Evolutionary conservation across 2,888 invertebrate species (phyloP).

Genomic region (Choreutis nemorana): DNA sequence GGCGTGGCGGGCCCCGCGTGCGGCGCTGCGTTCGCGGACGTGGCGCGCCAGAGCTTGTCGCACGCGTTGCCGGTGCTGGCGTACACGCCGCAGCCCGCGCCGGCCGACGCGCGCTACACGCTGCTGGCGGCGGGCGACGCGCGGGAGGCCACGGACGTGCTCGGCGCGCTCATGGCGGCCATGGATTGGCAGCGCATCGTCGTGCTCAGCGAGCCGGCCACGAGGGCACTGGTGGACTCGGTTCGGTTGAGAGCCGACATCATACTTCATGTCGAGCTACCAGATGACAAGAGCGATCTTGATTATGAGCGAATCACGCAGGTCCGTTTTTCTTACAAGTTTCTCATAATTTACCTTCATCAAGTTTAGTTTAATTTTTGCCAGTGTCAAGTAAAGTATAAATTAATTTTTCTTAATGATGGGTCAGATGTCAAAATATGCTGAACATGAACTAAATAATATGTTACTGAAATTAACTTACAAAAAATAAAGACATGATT

Average conservation of each 20-base stretch:
- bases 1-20: constrained; percentile 46
- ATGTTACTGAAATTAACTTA: too few species aligned
- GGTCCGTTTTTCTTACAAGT: too few species aligned
- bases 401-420: too few species aligned
- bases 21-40: constrained; percentile 37
- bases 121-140: constrained; percentile 15
- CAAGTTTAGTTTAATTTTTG: too few species aligned
- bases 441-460: too few species aligned
- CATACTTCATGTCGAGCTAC: constrained; percentile 29
- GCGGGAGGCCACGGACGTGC: constrained; percentile 21
- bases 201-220: constrained; percentile 34
- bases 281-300: constrained; percentile 31
- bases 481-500: too few species aligned
- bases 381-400: too few species aligned
- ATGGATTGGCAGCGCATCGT: constrained; percentile 28
- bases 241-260: constrained; percentile 25
- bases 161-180: constrained; percentile 12
- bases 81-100: constrained; percentile 32
- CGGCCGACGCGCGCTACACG: constrained; percentile 11
- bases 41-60: constrained; percentile 31
- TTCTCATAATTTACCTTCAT: too few species aligned
- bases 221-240: constrained; percentile 24
- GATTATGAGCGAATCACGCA: constrained; percentile 15
- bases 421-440: too few species aligned
- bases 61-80: constrained; percentile 37